Conservation (phyloP, 2,113 vertebrate species). For the Microtus montanus region DNA sequence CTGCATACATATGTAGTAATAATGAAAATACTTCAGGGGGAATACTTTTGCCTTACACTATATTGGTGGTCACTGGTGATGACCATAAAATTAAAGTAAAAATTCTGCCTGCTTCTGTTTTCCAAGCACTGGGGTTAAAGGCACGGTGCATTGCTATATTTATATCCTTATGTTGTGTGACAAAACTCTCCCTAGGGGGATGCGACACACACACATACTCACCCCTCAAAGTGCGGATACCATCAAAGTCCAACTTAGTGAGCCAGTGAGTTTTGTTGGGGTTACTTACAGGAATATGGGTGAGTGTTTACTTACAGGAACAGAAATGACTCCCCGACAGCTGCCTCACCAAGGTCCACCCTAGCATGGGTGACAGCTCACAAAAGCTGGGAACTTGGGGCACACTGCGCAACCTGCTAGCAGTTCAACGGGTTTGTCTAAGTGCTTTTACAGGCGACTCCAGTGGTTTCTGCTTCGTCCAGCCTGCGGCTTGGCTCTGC, state of each 20-base stretch:
- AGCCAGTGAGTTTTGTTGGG: not conserved
- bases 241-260: not conserved
- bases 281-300: not conserved
- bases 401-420: no score
- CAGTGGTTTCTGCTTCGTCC: not conserved
- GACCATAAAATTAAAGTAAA: slow-evolving; percentile 18
- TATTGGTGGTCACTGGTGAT: not conserved
- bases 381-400: not conserved
- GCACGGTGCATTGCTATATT: not conserved
- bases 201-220: not conserved
- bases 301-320: not conserved
- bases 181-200: not conserved
- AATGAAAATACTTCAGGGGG: not conserved
- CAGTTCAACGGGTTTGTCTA: not conserved
- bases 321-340: not conserved
- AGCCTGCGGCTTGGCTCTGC: not conserved
- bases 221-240: not conserved
- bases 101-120: not conserved
- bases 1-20: no score
- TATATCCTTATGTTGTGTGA: not conserved
- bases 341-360: not conserved
- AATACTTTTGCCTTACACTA: not conserved
- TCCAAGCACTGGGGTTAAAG: not conserved
- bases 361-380: not conserved
- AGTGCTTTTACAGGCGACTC: not conserved